A percentile compares a stretch with the other conserved stretches of the same genome.
phyloP scores from a whole-genome alignment of 2,888 invertebrate species.

The Caenorhabditis plicata region DNA sequence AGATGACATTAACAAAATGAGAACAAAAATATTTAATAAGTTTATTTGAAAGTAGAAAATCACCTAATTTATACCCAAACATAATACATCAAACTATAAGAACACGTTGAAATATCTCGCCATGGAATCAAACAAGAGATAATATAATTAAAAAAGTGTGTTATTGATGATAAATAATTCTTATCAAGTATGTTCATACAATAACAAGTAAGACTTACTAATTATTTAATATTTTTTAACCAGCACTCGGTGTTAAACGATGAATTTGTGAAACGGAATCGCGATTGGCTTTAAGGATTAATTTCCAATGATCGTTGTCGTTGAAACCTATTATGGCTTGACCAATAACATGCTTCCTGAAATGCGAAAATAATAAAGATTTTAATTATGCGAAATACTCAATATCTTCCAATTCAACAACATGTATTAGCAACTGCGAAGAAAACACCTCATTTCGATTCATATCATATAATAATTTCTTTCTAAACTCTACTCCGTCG shows the following conservation, averaged over 20 bases:
- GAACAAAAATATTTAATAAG: too few relatives aligned
- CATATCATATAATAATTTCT: constrained; percentile 22
- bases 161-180: too few relatives aligned
- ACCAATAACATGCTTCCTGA: constrained; percentile 21
- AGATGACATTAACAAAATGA: too few relatives aligned
- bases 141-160: too few relatives aligned
- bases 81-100: too few relatives aligned
- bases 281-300: constrained; percentile 14
- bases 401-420: constrained; percentile 18
- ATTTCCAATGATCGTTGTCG: constrained; percentile 15
- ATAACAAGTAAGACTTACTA: too few relatives aligned
- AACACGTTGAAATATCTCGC: too few relatives aligned
- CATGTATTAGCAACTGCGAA: constrained; percentile 20
- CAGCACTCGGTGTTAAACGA: constrained; percentile 24
- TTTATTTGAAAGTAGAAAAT: too few relatives aligned
- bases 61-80: too few relatives aligned
- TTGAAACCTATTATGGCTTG: constrained; percentile 15
- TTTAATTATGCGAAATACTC: neutral
- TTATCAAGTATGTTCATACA: too few relatives aligned
- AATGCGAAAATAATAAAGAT: constrained; percentile 1
- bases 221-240: constrained; percentile 29
- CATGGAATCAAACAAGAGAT: too few relatives aligned
- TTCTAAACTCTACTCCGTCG: constrained; percentile 27
- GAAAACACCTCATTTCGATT: constrained; percentile 13
- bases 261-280: constrained; percentile 23